Base-by-base conservation (phyloP, 2,797 vertebrate species). In the Lateolabrax maculatus region DNA sequence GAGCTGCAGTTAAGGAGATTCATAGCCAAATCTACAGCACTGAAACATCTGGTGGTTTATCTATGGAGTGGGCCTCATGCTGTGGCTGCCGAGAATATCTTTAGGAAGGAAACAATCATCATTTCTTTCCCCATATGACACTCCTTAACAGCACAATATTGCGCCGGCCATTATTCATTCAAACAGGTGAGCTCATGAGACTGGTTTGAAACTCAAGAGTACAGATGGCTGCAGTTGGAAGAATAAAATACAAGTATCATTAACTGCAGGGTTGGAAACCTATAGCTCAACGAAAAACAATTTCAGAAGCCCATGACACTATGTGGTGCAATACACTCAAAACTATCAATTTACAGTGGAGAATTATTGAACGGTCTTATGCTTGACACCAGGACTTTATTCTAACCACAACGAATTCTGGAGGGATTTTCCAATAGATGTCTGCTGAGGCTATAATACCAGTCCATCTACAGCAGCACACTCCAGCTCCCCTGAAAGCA, bases 351-450 rank as follows among this genome's bases (percentile, higher is more conserved):
- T 91, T 88, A 77, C 81, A 81, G 80, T 57, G 58, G 74, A 84
- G 66, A 85, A 91, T 91, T 86, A 92, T 90, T 91, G 84, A 90
- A 72, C 44, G 37, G 64, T 65, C 77, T 66, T 76, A 61, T 80
- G 81, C 87, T 86, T 74, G 80, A 91, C 84, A 83, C 81, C 7
- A 19, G 71, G 85, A 88, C 86, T 89, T 90, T 89, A 89, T 91
- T 89, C 79, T 84, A 89, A 90, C 88, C 87, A 78, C 80, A 83
- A 81, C 55, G n/a, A 87, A 87, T 89, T 92, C 87, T 80, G 79
- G 86, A 52, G 81, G 87, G 86, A 84, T 90, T 91, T 92, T 92
- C 84, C 87, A 92, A 87, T 86, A 90, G 84, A 87, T 82, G 84
- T 87, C 84, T 87, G 77, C 84, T 56, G 79, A 81, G 79, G 77